These are phyloP conservation scores for Shinisaurus crocodilurus DNA, from an alignment of 2,113 vertebrate genomes.

Conservation along the genomic window DNA sequence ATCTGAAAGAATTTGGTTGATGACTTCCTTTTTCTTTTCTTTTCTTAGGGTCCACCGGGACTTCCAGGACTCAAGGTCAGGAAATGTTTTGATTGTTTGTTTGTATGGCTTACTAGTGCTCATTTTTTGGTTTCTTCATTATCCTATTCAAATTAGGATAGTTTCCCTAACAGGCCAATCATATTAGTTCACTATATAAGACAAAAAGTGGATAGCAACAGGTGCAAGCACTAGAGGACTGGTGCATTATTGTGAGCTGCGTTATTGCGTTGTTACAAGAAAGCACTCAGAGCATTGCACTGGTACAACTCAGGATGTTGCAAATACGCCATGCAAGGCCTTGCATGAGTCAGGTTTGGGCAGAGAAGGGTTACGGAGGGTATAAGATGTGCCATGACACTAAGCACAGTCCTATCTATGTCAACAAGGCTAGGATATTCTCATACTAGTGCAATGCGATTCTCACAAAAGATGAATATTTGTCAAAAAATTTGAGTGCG, in stretches of 20 bases:
- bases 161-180: background rate
- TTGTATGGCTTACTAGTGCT: background rate
- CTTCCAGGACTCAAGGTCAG: constrained; percentile 76
- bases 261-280: background rate
- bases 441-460: background rate
- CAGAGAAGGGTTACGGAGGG: background rate
- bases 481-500: background rate
- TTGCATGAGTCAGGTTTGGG: background rate
- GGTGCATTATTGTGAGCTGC: too few relatives aligned
- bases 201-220: background rate
- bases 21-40: background rate
- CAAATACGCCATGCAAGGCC: background rate
- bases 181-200: background rate
- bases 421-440: background rate
- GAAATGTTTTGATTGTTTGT: background rate
- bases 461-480: background rate
- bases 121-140: background rate
- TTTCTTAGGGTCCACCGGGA: constrained; percentile 67
- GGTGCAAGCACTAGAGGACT: background rate
- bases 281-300: background rate
- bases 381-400: background rate
- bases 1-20: background rate
- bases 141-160: background rate
- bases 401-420: background rate
- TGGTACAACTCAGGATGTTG: background rate